These are phyloP conservation scores for Chauna torquata DNA, from an alignment of 2,113 vertebrate genomes.

Conservation along the genomic window DNA sequence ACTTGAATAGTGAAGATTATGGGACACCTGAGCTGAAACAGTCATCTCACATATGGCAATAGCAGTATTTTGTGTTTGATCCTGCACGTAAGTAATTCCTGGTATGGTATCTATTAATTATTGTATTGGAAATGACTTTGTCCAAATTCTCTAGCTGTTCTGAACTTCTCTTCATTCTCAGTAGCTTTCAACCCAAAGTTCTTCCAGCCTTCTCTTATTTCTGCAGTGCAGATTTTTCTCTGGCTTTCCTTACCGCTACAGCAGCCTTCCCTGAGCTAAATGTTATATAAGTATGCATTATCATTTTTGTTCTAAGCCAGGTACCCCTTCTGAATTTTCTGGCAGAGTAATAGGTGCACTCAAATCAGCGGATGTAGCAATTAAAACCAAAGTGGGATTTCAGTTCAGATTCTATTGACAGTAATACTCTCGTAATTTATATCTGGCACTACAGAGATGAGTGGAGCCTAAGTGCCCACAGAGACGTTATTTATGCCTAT, in stretches of 20 bases:
- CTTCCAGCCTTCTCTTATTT: neutral
- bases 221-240: neutral
- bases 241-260: neutral
- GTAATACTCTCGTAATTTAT: neutral
- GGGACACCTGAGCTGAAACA: neutral
- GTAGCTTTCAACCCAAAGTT: neutral
- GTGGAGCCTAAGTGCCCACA: neutral
- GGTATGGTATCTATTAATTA: neutral
- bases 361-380: neutral
- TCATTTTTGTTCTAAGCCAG: neutral
- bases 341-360: neutral
- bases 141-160: neutral
- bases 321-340: neutral
- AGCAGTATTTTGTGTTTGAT: neutral
- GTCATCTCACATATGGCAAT: neutral
- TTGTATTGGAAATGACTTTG: neutral
- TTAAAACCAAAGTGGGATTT: slow-evolving; percentile 1
- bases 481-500: neutral
- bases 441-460: neutral
- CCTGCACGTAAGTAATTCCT: neutral
- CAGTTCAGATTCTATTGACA: slow-evolving; percentile 26
- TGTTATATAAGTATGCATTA: neutral
- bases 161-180: neutral
- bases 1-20: neutral
- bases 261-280: neutral